Percentiles rank a stretch among this genome's conserved stretches.
phyloP scores from a whole-genome alignment of 2,113 vertebrate genomes.

The Phrynocephalus versicolor region DNA sequence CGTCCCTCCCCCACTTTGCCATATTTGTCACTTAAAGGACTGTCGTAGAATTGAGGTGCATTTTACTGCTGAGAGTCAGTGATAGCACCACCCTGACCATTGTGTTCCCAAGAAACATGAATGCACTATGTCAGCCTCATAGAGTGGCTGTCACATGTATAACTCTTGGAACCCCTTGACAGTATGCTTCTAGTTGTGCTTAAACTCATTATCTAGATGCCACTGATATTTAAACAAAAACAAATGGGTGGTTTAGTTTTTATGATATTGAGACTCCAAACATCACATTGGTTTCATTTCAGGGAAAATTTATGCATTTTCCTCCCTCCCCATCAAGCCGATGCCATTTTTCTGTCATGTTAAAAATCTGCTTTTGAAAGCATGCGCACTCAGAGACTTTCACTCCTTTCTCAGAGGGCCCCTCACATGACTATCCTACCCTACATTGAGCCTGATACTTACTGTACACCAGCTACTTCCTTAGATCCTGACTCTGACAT shows the following conservation, averaged over 20 bases:
- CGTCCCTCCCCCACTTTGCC: neutral
- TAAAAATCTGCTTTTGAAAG: constrained; percentile 39
- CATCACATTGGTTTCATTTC: constrained; percentile 1
- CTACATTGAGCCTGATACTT: constrained; percentile 18
- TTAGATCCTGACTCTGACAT: constrained; percentile 45
- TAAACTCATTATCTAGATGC: neutral
- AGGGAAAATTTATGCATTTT: neutral
- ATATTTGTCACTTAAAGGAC: neutral
- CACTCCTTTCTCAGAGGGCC: constrained; percentile 7
- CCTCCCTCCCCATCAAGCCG: constrained; percentile 1
- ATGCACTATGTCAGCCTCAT: constrained; percentile 7
- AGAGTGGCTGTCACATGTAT: neutral
- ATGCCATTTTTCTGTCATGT: constrained; percentile 20
- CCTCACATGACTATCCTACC: neutral
- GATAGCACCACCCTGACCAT: neutral
- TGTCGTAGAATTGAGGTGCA: neutral
- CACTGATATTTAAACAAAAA: constrained; percentile 19
- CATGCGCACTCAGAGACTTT: constrained; percentile 44
- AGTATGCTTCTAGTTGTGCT: neutral
- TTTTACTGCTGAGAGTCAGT: neutral
- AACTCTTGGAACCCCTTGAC: constrained; percentile 2
- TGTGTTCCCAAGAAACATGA: neutral
- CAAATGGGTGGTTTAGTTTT: neutral
- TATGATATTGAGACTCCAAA: neutral
- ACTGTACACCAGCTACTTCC: constrained; percentile 31